These are phyloP conservation scores for Formica aserva DNA, from an alignment of 2,888 invertebrate species.

Conservation along the genomic window DNA sequence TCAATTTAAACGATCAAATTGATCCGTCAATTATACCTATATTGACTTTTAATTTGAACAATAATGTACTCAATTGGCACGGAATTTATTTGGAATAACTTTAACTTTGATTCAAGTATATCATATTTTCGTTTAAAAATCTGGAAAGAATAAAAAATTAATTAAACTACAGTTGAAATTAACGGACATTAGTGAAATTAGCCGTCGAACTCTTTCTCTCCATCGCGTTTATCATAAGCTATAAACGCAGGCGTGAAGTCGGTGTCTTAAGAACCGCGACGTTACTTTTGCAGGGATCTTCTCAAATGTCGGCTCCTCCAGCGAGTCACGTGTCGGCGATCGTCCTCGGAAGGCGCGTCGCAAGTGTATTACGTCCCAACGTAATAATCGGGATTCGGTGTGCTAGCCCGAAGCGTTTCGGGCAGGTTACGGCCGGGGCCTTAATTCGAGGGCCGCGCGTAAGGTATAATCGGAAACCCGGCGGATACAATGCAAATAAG, in stretches of 20 bases:
- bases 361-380: conserved; percentile 45
- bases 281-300: background rate
- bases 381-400: conserved; percentile 69
- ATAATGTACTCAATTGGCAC: background rate
- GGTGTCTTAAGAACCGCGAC: conserved; percentile 15
- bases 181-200: conserved; percentile 16
- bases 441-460: conserved; percentile 75
- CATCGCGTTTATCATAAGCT: background rate
- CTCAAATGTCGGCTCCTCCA: conserved; percentile 23
- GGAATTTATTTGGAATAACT: background rate
- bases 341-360: conserved; percentile 56
- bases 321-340: conserved; percentile 69
- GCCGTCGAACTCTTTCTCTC: background rate
- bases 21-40: background rate
- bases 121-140: background rate
- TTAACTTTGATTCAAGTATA: background rate
- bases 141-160: background rate
- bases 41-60: background rate
- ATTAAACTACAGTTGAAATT: background rate
- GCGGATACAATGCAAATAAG: conserved; percentile 78
- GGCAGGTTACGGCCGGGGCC: conserved; percentile 72
- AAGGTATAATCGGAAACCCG: conserved; percentile 78
- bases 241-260: conserved; percentile 32
- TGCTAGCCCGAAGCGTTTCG: conserved; percentile 69
- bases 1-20: background rate